Evolutionary conservation across 2,113 vertebrate species (phyloP).

Genomic region (Delphinus delphis): DNA sequence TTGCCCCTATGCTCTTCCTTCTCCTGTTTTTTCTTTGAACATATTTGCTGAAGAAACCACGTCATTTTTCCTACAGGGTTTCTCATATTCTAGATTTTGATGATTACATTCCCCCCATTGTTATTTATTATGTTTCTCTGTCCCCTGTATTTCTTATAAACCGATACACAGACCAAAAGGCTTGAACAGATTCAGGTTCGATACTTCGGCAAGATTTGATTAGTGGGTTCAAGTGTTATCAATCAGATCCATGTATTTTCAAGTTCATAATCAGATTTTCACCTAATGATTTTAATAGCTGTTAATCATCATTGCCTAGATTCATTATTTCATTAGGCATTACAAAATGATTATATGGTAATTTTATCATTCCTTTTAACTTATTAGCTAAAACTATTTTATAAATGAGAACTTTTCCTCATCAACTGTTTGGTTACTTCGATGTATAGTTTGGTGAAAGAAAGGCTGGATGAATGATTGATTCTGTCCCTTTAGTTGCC

Average conservation of each 20-base stretch:
- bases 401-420: constrained; percentile 38
- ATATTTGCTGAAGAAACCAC: background rate
- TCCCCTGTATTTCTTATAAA: background rate
- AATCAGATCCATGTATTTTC: background rate
- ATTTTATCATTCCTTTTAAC: constrained; percentile 18
- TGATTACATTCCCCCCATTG: background rate
- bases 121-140: background rate
- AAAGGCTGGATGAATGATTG: background rate
- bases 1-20: background rate
- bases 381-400: constrained; percentile 8
- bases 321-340: background rate
- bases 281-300: background rate
- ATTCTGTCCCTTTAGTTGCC: background rate
- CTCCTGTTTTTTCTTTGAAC: background rate
- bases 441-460: constrained; percentile 6
- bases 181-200: background rate
- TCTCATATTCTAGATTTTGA: background rate
- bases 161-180: background rate
- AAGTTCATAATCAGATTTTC: background rate
- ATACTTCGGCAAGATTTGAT: background rate
- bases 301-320: background rate
- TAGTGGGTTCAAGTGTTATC: background rate
- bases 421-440: background rate
- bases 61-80: background rate
- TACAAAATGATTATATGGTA: background rate